These are phyloP conservation scores for Tenebrio molitor DNA, from an alignment of 1,140 invertebrate species.

Conservation along the genomic window DNA sequence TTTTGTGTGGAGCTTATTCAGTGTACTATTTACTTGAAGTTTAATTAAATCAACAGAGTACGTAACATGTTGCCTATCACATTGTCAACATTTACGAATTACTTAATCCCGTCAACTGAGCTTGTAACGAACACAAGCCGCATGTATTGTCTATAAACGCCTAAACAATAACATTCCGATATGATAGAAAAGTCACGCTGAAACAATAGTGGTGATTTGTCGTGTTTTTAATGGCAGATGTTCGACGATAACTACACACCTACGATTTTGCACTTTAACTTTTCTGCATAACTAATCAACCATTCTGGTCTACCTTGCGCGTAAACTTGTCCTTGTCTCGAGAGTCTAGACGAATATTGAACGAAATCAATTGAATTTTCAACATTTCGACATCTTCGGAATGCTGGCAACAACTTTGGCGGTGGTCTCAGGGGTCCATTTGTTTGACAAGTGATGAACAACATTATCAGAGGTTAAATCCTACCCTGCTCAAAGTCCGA, in stretches of 20 bases:
- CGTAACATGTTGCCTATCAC: background rate
- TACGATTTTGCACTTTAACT: conserved; percentile 1
- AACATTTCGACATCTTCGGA: no score
- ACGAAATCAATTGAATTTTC: background rate
- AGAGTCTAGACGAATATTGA: conserved; percentile 20
- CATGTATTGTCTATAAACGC: background rate
- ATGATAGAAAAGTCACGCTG: background rate
- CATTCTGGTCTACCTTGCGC: conserved; percentile 26
- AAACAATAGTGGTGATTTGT: conserved; percentile 12
- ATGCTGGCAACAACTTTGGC: no score
- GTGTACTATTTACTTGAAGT: background rate
- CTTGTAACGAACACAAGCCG: conserved; percentile 1
- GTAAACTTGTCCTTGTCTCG: conserved; percentile 6
- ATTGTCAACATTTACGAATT: conserved; percentile 27
- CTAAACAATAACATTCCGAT: background rate
- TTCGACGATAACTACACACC: conserved; percentile 3
- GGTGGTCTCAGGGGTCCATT: no score
- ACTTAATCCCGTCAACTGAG: conserved; percentile 24
- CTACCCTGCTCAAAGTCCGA: no score
- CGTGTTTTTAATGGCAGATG: conserved; percentile 3
- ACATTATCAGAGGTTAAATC: no score
- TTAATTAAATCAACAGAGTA: conserved; percentile 7
- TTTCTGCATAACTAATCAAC: conserved; percentile 13
- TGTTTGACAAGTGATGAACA: no score
- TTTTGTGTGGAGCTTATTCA: no score